Conservation (phyloP, 2,888 invertebrate genomes). For the Heliothis peltigera region DNA sequence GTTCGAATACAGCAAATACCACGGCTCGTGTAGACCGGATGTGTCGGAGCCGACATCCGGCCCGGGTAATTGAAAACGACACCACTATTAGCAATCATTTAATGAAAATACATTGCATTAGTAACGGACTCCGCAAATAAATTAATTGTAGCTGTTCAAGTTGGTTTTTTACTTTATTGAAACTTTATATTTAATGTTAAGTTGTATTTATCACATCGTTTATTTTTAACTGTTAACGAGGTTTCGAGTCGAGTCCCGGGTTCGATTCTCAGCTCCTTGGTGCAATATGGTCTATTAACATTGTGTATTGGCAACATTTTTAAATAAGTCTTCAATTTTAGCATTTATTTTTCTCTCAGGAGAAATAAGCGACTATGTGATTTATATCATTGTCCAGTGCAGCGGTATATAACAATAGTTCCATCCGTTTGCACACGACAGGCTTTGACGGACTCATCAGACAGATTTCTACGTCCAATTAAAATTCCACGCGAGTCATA, state of each 20-base stretch:
- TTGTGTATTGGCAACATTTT: no score
- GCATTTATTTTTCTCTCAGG: no score
- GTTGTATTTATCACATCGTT: background rate
- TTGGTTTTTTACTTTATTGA: constrained; percentile 3
- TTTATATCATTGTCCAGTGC: no score
- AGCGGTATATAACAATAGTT: background rate
- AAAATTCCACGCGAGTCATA: constrained; percentile 14
- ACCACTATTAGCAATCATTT: constrained; percentile 46
- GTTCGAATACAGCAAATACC: constrained; percentile 34
- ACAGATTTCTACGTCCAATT: constrained; percentile 12
- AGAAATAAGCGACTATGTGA: no score
- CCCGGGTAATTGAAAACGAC: constrained; percentile 43
- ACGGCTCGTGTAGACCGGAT: constrained; percentile 45
- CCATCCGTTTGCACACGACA: background rate
- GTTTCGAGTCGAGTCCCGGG: no score
- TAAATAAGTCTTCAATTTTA: no score
- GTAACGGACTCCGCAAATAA: constrained; percentile 19
- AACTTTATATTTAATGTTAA: background rate
- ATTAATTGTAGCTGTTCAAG: constrained; percentile 16
- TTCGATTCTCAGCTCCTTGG: no score
- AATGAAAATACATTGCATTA: constrained; percentile 39
- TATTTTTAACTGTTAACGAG: background rate
- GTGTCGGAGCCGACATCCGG: constrained; percentile 51
- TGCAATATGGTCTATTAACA: no score
- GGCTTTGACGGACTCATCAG: background rate